Evolutionary conservation across 2,888 invertebrate species (phyloP), one percentile per base, ranked within the genome.

Genomic region (Nomada flava): DNA sequence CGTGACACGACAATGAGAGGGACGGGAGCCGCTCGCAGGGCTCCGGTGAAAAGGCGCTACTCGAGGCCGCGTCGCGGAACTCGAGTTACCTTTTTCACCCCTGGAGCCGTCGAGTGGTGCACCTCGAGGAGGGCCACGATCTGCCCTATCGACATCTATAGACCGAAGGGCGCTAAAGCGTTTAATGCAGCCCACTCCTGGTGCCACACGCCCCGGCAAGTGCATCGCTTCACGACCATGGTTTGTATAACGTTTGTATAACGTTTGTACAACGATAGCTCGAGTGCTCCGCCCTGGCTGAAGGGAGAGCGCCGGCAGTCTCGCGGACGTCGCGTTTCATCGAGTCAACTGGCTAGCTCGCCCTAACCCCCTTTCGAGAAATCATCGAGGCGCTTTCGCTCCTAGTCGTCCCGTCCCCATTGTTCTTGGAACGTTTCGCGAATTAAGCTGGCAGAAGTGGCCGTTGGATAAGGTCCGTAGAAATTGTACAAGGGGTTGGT

Each of bases 111-210:
- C 78, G 84, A 85, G 84, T 83, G 78, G 59, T 63, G 76, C 57
- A 57, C 83, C 83, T 89, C 76, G 80, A 84, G 86, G 79, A 82
- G 83, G 81, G 84, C 82, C 85, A 77, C 87, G 91, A 91, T 92
- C 93, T 93, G 93, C 92, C 89, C 90, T 93, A 93, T 93, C 93
- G 90, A 91, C 93, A 93, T 93, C 93, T 91, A 75, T 83, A 80
- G 67, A 29, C 60, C 67, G 55, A 71, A 88, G 86, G 63, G 79
- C 76, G 86, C 74, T 82, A 74, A 89, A 89, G 83, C 89, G 75
- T 82, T 87, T 87, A 88, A 88, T 78, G 86, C 81, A 71, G 76
- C 76, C 82, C 75, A 79, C 81, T 81, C 76, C 74, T 85, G 55
- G 65, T 53, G 74, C 67, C 53, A 36, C 53, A 68, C 53, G 60